Conservation (phyloP, 2,888 invertebrate species). For the Himalopsyche tibetana region DNA sequence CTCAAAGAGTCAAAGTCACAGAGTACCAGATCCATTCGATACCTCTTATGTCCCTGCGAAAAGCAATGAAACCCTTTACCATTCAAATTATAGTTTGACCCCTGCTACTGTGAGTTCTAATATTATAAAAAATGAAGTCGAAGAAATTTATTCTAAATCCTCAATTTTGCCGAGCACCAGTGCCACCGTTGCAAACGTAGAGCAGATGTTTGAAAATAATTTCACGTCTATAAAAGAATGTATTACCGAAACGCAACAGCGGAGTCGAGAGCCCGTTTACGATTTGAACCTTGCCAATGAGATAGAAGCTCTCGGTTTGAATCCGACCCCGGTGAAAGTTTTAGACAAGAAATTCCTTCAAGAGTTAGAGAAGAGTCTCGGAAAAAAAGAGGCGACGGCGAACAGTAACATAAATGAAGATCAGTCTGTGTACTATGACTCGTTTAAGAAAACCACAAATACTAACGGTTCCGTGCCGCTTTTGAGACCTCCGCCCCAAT, state of each 20-base stretch:
- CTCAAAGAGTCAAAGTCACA: slow-evolving; percentile 8
- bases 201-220: slow-evolving; percentile 55
- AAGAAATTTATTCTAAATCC: slow-evolving; percentile 43
- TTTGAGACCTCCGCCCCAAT: slow-evolving; percentile 67
- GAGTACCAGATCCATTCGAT: slow-evolving; percentile 80
- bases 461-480: slow-evolving; percentile 53
- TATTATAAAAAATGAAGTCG: slow-evolving; percentile 38
- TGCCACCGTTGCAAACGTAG: not conserved
- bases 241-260: slow-evolving; percentile 29
- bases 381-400: slow-evolving; percentile 72
- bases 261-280: slow-evolving; percentile 21
- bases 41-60: slow-evolving; percentile 74
- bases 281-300: slow-evolving; percentile 42
- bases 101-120: not conserved
- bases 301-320: slow-evolving; percentile 55
- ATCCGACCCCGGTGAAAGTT: slow-evolving; percentile 67
- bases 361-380: slow-evolving; percentile 81
- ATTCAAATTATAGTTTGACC: slow-evolving; percentile 3
- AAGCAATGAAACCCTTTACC: not conserved
- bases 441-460: slow-evolving; percentile 45
- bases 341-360: slow-evolving; percentile 78
- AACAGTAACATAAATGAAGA: slow-evolving; percentile 71
- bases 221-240: slow-evolving; percentile 51
- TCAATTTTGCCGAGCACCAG: slow-evolving; percentile 7
- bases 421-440: slow-evolving; percentile 52